phyloP scores from a whole-genome alignment of 2,797 vertebrate species.

The Mus spretus region DNA sequence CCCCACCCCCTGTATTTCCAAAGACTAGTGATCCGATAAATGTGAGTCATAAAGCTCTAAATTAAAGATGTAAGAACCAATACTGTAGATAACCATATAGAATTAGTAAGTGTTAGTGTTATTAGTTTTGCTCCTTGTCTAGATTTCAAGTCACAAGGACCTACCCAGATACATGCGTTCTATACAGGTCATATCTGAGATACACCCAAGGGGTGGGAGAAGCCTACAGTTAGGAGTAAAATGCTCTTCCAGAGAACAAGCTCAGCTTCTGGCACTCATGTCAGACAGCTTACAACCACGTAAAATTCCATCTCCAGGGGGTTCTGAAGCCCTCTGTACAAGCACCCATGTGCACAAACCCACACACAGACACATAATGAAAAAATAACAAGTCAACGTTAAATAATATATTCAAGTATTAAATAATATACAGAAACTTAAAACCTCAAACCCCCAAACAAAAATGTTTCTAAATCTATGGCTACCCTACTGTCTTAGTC shows the following conservation, averaged over 20 bases:
- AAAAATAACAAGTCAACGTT: not conserved
- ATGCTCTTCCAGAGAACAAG: not conserved
- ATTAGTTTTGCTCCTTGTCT: slow-evolving; percentile 32
- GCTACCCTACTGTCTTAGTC: not conserved
- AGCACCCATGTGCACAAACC: not conserved
- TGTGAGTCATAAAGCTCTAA: slow-evolving; percentile 22
- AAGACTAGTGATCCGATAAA: not conserved
- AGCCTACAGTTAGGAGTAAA: not conserved
- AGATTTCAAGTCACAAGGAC: not conserved
- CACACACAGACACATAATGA: not conserved
- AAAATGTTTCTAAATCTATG: not conserved
- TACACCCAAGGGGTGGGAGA: not conserved
- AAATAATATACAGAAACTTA: not conserved
- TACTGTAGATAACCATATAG: not conserved
- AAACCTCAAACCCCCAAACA: not conserved
- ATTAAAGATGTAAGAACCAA: not conserved
- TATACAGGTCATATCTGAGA: not conserved
- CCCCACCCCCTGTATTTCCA: not conserved
- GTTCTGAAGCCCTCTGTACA: not conserved
- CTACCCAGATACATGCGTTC: not conserved
- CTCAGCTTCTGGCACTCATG: not conserved
- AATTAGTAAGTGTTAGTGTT: not conserved
- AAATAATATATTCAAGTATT: not conserved
- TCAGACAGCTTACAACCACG: not conserved
- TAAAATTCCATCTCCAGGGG: not conserved